Evolutionary conservation across 2,888 invertebrate species (phyloP).

Genomic region (Dione juno): DNA sequence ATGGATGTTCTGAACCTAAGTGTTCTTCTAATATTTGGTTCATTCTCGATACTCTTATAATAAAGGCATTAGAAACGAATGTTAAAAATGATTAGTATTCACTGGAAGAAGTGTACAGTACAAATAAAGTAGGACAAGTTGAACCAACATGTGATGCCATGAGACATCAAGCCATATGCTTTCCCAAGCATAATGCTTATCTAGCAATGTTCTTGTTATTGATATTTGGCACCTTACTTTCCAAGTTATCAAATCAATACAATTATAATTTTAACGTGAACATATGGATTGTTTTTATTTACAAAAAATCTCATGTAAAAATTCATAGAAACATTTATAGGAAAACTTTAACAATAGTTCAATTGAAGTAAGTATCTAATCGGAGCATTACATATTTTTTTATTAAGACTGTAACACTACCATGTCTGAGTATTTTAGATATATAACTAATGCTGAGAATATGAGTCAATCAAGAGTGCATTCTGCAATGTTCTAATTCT

Average conservation of each 20-base stretch:
- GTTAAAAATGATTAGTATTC: not conserved
- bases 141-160: not conserved
- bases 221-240: slow-evolving; percentile 23
- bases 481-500: not conserved
- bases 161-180: not conserved
- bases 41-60: slow-evolving; percentile 22
- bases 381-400: not conserved
- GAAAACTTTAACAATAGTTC: slow-evolving; percentile 12
- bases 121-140: slow-evolving; percentile 2
- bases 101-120: slow-evolving; percentile 12
- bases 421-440: slow-evolving; percentile 19
- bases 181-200: too few relatives aligned
- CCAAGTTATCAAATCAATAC: not conserved
- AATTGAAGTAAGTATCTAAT: slow-evolving; percentile 16
- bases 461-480: slow-evolving; percentile 1
- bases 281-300: slow-evolving; percentile 17
- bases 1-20: slow-evolving; percentile 17
- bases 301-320: slow-evolving; percentile 17
- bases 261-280: not conserved
- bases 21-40: slow-evolving; percentile 32
- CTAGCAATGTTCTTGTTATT: not conserved
- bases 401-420: not conserved
- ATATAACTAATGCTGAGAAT: slow-evolving; percentile 6
- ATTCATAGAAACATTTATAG: slow-evolving; percentile 20
- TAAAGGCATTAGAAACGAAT: slow-evolving; percentile 23